These are phyloP conservation scores for Bruchidius siliquastri DNA, from an alignment of 2,888 invertebrate species.

Conservation along the genomic window DNA sequence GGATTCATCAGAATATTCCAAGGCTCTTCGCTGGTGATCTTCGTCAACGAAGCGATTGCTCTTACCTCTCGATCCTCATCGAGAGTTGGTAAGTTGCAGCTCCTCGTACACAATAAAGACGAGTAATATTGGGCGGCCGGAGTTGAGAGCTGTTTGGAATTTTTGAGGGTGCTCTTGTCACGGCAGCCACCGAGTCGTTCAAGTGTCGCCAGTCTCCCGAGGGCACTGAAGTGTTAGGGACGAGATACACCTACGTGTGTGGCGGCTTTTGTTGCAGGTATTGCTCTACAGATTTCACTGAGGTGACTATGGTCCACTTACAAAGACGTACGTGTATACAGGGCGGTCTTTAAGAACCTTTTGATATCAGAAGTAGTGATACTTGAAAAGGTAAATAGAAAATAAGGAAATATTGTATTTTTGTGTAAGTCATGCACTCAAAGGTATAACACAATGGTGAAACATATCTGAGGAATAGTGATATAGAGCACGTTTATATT, in stretches of 20 bases:
- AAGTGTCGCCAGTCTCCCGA: neutral
- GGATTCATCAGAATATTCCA: too few species aligned
- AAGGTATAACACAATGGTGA: too few species aligned
- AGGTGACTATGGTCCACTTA: neutral
- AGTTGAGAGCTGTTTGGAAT: neutral
- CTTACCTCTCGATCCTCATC: neutral
- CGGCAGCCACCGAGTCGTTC: neutral
- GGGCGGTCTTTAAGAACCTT: neutral
- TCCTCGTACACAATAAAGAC: neutral
- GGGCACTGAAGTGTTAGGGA: neutral
- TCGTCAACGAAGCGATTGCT: neutral
- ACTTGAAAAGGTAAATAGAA: too few species aligned
- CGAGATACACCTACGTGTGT: neutral
- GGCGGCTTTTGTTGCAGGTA: neutral
- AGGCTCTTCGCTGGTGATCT: neutral
- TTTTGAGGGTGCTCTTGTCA: neutral
- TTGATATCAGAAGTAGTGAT: too few species aligned
- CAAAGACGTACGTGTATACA: neutral
- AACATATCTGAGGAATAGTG: too few species aligned
- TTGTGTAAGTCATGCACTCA: too few species aligned
- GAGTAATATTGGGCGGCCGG: neutral
- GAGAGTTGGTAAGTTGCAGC: neutral
- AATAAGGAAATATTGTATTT: too few species aligned
- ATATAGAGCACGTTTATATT: too few species aligned
- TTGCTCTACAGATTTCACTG: neutral